Evolutionary conservation across 2,888 invertebrate genomes (phyloP).

Genomic region (Sarcophaga rosellei): DNA sequence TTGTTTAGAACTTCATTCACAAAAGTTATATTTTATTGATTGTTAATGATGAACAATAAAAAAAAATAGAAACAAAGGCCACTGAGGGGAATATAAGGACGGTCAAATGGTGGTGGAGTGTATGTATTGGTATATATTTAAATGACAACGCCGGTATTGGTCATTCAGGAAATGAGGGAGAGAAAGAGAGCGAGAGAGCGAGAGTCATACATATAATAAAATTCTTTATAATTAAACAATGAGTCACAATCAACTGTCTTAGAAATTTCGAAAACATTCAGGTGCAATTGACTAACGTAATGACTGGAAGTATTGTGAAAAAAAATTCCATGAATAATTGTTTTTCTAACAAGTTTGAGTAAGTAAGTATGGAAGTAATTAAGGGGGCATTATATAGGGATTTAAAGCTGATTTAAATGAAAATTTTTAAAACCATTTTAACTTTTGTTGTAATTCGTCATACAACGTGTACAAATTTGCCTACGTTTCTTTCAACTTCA

Average conservation of each 20-base stretch:
- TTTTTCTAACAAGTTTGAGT: too few relatives aligned
- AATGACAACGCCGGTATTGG: background rate
- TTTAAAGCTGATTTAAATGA: too few relatives aligned
- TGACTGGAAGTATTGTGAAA: background rate
- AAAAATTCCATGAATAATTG: too few relatives aligned
- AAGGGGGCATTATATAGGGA: too few relatives aligned
- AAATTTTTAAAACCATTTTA: too few relatives aligned
- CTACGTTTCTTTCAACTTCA: conserved; percentile 40
- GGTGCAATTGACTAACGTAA: background rate
- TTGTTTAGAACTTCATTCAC: conserved; percentile 39
- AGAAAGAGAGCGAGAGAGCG: background rate
- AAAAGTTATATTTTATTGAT: conserved; percentile 19
- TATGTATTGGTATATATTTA: background rate
- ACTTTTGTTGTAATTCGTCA: conserved; percentile 24
- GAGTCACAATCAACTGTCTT: background rate
- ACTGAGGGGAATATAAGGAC: background rate
- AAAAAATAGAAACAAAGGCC: background rate
- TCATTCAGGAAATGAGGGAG: conserved; percentile 41
- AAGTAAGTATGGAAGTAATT: too few relatives aligned
- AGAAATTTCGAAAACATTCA: background rate
- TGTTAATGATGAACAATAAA: background rate
- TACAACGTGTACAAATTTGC: conserved; percentile 17
- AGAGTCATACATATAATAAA: background rate
- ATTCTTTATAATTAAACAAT: conserved; percentile 1
- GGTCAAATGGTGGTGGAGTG: background rate